Evolutionary conservation across 2,113 vertebrate species (phyloP).

Genomic region (Equus przewalskii): DNA sequence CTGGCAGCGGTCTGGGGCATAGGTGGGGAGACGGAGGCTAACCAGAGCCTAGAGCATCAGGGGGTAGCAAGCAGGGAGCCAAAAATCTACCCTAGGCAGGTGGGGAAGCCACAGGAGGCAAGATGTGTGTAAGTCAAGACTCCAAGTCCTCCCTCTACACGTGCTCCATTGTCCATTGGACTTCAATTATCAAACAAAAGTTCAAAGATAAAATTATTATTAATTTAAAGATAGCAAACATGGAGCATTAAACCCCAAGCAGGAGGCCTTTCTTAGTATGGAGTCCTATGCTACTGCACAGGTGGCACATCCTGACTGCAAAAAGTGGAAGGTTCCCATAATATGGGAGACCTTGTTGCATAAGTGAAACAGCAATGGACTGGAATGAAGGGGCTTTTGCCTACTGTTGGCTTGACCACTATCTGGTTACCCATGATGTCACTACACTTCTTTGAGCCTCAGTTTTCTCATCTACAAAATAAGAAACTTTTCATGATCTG

Average conservation of each 20-base stretch:
- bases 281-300: background rate
- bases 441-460: background rate
- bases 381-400: background rate
- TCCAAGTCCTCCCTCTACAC: background rate
- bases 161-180: background rate
- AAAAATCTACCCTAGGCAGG: background rate
- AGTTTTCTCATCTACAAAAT: background rate
- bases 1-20: background rate
- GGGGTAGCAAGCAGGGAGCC: background rate
- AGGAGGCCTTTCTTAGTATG: background rate
- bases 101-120: background rate
- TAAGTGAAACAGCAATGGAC: background rate
- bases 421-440: background rate
- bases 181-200: background rate
- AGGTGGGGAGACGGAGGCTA: background rate
- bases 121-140: background rate
- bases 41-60: background rate
- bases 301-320: background rate
- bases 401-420: background rate
- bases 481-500: background rate
- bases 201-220: background rate
- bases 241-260: background rate
- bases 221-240: background rate
- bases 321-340: background rate
- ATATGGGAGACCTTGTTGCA: background rate